Percentiles rank a stretch among this genome's conserved stretches.
Conservation (phyloP, 1,140 invertebrate species). For the Brachionus rotundiformis region DNA sequence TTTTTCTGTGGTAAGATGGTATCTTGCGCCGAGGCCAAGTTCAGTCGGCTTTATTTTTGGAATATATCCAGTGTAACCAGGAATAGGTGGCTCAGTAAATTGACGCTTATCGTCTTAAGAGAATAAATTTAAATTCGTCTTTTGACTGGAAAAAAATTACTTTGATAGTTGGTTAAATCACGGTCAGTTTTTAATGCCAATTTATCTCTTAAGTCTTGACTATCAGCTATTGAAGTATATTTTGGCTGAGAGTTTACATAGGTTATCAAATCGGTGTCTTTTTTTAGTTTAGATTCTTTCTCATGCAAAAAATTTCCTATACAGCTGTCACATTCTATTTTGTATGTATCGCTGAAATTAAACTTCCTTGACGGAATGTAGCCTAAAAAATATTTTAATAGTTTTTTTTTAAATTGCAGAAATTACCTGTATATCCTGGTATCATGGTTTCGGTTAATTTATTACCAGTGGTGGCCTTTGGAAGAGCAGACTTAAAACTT, state of each 20-base stretch:
- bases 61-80: slow-evolving; percentile 64
- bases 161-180: slow-evolving; percentile 18
- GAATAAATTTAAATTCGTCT: not conserved
- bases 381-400: slow-evolving; percentile 55
- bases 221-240: slow-evolving; percentile 58
- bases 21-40: slow-evolving; percentile 60
- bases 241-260: slow-evolving; percentile 56
- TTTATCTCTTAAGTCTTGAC: slow-evolving; percentile 59
- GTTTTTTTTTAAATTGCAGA: not conserved
- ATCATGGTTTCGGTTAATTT: slow-evolving; percentile 63
- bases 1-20: slow-evolving; percentile 58
- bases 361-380: slow-evolving; percentile 62
- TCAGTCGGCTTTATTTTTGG: slow-evolving; percentile 61
- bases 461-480: slow-evolving; percentile 60
- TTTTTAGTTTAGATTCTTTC: slow-evolving; percentile 56
- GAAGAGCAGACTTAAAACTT: slow-evolving; percentile 54
- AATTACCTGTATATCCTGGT: slow-evolving; percentile 63
- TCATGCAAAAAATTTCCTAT: slow-evolving; percentile 60
- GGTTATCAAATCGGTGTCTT: slow-evolving; percentile 56
- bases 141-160: not conserved
- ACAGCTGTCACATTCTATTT: slow-evolving; percentile 60
- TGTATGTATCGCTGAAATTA: slow-evolving; percentile 62
- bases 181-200: slow-evolving; percentile 52
- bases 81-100: slow-evolving; percentile 61
- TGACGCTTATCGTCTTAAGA: slow-evolving; percentile 53